phyloP scores from a whole-genome alignment of 2,113 vertebrate species.

The Electrona antarctica region DNA sequence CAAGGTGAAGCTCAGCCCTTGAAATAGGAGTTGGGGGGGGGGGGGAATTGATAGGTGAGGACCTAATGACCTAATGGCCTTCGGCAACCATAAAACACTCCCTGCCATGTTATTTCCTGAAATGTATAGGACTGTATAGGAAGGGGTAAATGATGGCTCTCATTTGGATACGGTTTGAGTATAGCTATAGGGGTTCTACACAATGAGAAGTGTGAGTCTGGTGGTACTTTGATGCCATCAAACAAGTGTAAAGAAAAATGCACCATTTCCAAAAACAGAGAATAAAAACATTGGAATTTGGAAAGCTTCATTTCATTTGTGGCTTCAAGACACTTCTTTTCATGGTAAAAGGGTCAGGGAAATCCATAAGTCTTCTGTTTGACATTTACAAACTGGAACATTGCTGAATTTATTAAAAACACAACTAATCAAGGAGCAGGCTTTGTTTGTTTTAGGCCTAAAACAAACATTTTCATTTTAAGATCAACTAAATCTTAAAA shows the following conservation, averaged over 20 bases:
- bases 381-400: too few species aligned
- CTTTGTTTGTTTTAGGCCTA: too few species aligned
- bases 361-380: too few species aligned
- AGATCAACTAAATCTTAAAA: neutral
- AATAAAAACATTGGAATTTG: too few species aligned
- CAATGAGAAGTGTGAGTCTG: neutral
- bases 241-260: too few species aligned
- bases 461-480: too few species aligned
- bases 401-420: too few species aligned
- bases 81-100: constrained; percentile 25
- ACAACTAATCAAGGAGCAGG: too few species aligned
- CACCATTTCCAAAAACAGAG: neutral
- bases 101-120: constrained; percentile 1
- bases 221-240: neutral
- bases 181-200: neutral
- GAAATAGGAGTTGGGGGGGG: constrained; percentile 27
- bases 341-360: too few species aligned
- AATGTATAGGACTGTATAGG: constrained; percentile 4
- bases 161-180: constrained; percentile 1
- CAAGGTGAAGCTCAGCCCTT: constrained; percentile 36
- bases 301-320: too few species aligned
- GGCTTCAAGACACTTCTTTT: neutral
- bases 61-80: constrained; percentile 34
- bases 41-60: constrained; percentile 14
- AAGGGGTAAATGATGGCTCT: neutral